A percentile compares a stretch with the other conserved stretches of the same genome.
phyloP scores from a whole-genome alignment of 2,888 invertebrate species.

The Tuberolachnus salignus region DNA sequence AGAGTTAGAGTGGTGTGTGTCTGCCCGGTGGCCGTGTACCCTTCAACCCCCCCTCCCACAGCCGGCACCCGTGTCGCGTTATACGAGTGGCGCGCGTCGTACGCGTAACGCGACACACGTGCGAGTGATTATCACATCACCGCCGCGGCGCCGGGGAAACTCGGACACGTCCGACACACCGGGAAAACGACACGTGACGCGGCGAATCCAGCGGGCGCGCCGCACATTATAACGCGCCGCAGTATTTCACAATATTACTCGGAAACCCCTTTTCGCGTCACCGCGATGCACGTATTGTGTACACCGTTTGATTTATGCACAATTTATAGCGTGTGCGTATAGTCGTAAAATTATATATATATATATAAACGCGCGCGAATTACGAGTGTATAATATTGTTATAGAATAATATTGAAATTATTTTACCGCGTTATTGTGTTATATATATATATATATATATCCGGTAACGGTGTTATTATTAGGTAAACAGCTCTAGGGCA shows the following conservation, averaged over 20 bases:
- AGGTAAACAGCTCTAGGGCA: no score
- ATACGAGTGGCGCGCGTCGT: not conserved
- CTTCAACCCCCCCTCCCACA: not conserved
- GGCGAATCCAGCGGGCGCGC: conserved; percentile 26
- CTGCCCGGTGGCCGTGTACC: not conserved
- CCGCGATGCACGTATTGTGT: not conserved
- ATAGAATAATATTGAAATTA: not conserved
- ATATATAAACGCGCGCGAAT: no score
- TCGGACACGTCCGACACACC: conserved; percentile 32
- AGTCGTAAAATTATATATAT: no score
- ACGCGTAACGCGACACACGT: conserved; percentile 45
- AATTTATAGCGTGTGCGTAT: no score
- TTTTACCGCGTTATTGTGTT: no score
- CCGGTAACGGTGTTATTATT: no score
- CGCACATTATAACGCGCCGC: not conserved
- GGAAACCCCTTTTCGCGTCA: conserved; percentile 39
- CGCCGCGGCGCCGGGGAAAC: not conserved
- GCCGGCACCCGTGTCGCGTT: not conserved
- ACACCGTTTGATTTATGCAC: not conserved
- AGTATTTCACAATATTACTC: no score
- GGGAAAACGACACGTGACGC: conserved; percentile 55
- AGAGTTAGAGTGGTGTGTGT: no score
- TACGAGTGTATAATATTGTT: no score
- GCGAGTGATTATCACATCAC: conserved; percentile 54
- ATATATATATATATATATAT: no score